A percentile compares a stretch with the other conserved stretches of the same genome.
These are phyloP conservation scores for Patella ulyssiponensis DNA, from an alignment of 2,888 invertebrate genomes.

Conservation along the genomic window DNA sequence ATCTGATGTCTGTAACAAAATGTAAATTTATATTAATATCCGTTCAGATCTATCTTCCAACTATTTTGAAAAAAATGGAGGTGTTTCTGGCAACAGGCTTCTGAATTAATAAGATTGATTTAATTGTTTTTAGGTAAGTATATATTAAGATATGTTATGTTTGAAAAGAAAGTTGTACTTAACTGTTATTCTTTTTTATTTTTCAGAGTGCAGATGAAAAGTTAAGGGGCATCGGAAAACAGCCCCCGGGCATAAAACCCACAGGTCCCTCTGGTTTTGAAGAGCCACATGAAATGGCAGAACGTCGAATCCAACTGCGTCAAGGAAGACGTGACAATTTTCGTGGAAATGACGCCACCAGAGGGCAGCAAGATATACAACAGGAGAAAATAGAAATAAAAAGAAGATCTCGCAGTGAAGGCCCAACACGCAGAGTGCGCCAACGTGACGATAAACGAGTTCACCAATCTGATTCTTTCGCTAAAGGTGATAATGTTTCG, in stretches of 20 bases:
- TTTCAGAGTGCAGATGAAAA: slow-evolving; percentile 66
- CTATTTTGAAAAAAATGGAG: too few species aligned
- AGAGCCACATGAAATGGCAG: slow-evolving; percentile 48
- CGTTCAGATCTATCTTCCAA: too few species aligned
- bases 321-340: slow-evolving; percentile 34
- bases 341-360: slow-evolving; percentile 19
- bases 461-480: slow-evolving; percentile 32
- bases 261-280: slow-evolving; percentile 19
- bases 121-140: too few species aligned
- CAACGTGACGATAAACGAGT: slow-evolving; percentile 48
- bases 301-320: slow-evolving; percentile 51
- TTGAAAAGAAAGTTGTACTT: not conserved
- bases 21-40: too few species aligned
- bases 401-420: slow-evolving; percentile 60
- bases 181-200: slow-evolving; percentile 15
- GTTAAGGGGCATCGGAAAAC: slow-evolving; percentile 53
- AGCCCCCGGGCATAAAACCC: slow-evolving; percentile 32
- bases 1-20: too few species aligned
- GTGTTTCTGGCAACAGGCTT: too few species aligned
- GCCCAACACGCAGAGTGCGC: slow-evolving; percentile 49
- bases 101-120: too few species aligned
- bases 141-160: too few species aligned
- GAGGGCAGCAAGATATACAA: slow-evolving; percentile 25
- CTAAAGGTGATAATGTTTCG: slow-evolving; percentile 21
- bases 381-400: slow-evolving; percentile 45